Evolutionary conservation across 2,888 invertebrate species (phyloP), one percentile per base, ranked within the genome.

Genomic region (Papilio gigon): DNA sequence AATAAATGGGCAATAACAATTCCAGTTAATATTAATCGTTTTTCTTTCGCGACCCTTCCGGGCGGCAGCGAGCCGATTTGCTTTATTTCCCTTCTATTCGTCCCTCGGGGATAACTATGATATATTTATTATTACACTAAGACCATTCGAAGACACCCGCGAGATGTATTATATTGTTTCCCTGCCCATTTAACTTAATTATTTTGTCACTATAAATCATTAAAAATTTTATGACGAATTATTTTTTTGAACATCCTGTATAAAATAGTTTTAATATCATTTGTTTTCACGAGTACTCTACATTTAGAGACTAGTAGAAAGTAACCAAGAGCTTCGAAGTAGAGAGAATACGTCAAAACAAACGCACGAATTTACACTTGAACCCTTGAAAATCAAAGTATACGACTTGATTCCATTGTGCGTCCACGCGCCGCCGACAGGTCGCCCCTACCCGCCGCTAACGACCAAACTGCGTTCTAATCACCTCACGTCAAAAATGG

Each of bases 21-120:
- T 88, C 88, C 88, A 90, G 90, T 91, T 91, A 90, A 92, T 91
- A 91, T 91, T 91, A 92, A 92, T 91, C 90, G 91, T 82, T 92
- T 90, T 91, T 90, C 91, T 91, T 90, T 85, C 85, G 78, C 81
- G 88, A 87, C 91, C 91, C 90, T 89, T 89, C 89, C 86, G 81
- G 76, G 78, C 77, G 78, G 47, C 68, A 67, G 70, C 67, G 65
- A 77, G 79, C 79, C 86, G 89, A 86, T 90, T 90, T 89, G 87
- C 84, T 90, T 90, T 90, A 90, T 91, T 89, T 90, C 88, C 89
- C 88, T 87, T 86, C 84, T 87, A 91, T 91, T 86, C 81, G 84
- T 84, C 91, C 84, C 89, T 73, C 35, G 84, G 80, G 89, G 80
- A 87, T 86, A 83, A 88, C 87, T 89, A 89, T 90, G 88, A 91